These are phyloP conservation scores for Tetrao urogallus DNA, from an alignment of 2,113 vertebrate species.

Conservation along the genomic window DNA sequence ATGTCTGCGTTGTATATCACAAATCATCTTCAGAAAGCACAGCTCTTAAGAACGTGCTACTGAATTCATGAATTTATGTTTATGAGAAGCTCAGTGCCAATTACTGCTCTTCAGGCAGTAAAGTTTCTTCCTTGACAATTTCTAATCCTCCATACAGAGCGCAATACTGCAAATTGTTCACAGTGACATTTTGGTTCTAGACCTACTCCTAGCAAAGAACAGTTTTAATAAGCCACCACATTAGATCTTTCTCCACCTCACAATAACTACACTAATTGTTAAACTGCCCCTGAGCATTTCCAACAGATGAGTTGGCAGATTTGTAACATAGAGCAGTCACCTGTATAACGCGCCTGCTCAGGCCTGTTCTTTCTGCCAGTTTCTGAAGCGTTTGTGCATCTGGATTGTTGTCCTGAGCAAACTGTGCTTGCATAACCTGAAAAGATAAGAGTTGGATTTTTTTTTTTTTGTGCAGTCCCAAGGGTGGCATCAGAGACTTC, in stretches of 20 bases:
- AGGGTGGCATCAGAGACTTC: not conserved
- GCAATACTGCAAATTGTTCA: not conserved
- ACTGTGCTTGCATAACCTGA: conserved; percentile 99
- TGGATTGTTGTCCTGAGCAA: conserved; percentile 99
- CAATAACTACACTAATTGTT: not conserved
- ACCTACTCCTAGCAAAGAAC: not conserved
- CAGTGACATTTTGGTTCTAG: not conserved
- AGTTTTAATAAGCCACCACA: not conserved
- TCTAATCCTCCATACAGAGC: not conserved
- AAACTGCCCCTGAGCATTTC: not conserved
- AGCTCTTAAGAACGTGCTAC: not conserved
- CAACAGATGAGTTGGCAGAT: not conserved
- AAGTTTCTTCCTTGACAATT: not conserved
- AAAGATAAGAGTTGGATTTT: not conserved
- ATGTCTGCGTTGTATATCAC: accelerated
- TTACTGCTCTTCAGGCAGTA: not conserved
- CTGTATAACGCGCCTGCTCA: conserved; percentile 98
- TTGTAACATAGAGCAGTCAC: conserved; percentile 65
- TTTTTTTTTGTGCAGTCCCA: accelerated
- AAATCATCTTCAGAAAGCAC: not conserved
- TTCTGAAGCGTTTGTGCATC: conserved; percentile 98
- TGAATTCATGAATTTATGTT: not conserved
- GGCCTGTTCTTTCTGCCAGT: conserved; percentile 95
- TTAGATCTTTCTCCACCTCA: not conserved
- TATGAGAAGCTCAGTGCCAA: not conserved